Evolutionary conservation across 2,888 invertebrate species (phyloP).

Genomic region (Hanleya hanleyi): DNA sequence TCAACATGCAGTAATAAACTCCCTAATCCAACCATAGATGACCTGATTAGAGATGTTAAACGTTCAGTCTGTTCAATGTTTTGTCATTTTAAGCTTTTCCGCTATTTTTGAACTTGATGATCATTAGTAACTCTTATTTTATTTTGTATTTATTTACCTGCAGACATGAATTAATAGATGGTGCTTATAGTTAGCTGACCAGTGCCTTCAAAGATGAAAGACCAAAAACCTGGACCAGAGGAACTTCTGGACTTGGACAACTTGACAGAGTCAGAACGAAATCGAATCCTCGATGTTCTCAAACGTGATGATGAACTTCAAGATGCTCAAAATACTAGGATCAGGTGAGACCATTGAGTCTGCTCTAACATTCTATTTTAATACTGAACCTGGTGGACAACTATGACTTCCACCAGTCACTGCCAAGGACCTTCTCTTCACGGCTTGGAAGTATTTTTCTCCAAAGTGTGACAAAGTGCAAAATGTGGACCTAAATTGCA

Average conservation of each 20-base stretch:
- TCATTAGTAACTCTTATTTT: too few relatives aligned
- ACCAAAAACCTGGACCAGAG: too few relatives aligned
- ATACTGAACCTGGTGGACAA: neutral
- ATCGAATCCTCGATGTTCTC: slow-evolving; percentile 59
- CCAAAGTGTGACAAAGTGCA: neutral
- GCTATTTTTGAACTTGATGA: too few relatives aligned
- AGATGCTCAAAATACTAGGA: slow-evolving; percentile 50
- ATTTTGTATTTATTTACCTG: too few relatives aligned
- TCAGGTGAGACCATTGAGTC: slow-evolving; percentile 40
- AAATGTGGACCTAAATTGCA: neutral
- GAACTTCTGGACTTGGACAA: slow-evolving; percentile 42
- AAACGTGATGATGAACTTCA: slow-evolving; percentile 60
- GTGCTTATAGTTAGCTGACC: too few relatives aligned
- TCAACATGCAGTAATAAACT: too few relatives aligned
- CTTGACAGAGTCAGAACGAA: slow-evolving; percentile 55
- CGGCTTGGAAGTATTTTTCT: neutral
- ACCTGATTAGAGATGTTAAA: too few relatives aligned
- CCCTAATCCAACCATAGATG: too few relatives aligned
- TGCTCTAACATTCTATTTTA: neutral
- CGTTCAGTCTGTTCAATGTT: too few relatives aligned
- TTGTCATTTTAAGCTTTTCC: too few relatives aligned
- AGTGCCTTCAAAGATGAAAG: slow-evolving; percentile 1
- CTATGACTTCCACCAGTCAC: neutral
- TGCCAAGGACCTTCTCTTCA: neutral
- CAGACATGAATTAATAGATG: too few relatives aligned